Base-by-base conservation (phyloP, 2,113 vertebrate genomes). In the Pomatorhinus ruficollis region DNA sequence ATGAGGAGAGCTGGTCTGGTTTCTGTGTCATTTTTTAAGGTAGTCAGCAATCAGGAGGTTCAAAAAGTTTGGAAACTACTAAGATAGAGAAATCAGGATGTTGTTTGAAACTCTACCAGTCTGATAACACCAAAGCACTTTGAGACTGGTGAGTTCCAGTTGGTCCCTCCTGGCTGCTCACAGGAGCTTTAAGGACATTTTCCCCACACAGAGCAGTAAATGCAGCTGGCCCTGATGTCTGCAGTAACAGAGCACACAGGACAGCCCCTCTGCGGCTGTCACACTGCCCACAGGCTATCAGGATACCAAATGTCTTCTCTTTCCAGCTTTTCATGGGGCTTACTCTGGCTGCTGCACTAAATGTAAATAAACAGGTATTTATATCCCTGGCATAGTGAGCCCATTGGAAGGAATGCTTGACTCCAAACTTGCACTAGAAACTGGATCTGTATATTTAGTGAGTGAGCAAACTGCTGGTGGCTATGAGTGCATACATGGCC, bases 381-480 rank as follows among this genome's bases (percentile, higher is more conserved):
- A 80, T 95, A 91, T 76, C 66, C 74, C 64, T 94, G 91, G 82
- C 80, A 90, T 50, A 60, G 72, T 15, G 44, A 92, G 83, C 33
- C 72, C 63, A 50, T 90, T 97, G 96, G 96, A 96, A 97, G 96
- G 97, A 94, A 97, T 93, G 95, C 83, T 96, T 93, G 95, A 97
- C 96, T 95, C 95, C 96, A 95, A 97, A 94, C 90, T 97, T 97
- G 94, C 95, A 90, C 88, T 89, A 95, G 97, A 97, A 98, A 97
- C 92, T 89, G 87, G 97, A 96, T 96, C 96, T 96, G 96, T 97
- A 79, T 93, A 95, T 94, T 97, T 96, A 97, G 89, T 94, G 94
- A 97, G 90, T 64, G 93, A 97, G 95, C 96, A 96, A 96, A 95
- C 94, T 95, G 91, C 88, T 97, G 96, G 97, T 98, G 95, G 92